Percentiles rank a stretch among this genome's conserved stretches.
phyloP scores from a whole-genome alignment of 2,113 vertebrate genomes.

The Ammodramus savannarum region DNA sequence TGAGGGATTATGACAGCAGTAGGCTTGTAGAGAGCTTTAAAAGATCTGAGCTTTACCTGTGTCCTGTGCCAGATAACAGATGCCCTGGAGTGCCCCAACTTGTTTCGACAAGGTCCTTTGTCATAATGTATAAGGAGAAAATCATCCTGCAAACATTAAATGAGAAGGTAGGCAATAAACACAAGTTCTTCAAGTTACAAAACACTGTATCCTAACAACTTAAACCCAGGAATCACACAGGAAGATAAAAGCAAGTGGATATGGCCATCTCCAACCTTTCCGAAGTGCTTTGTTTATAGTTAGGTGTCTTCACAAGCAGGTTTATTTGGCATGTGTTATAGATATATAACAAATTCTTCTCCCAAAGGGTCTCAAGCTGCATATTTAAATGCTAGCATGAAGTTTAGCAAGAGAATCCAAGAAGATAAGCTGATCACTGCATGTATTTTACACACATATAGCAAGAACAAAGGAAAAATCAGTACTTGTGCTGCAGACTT shows the following conservation, averaged over 20 bases:
- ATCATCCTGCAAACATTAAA: conserved; percentile 83
- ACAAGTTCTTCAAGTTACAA: not conserved
- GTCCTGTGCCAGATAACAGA: conserved; percentile 99
- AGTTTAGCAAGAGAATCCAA: not conserved
- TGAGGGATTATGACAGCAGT: not conserved
- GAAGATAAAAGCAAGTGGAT: not conserved
- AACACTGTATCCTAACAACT: not conserved
- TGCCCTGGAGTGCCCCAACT: conserved; percentile 95
- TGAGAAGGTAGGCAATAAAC: not conserved
- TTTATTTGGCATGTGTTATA: not conserved
- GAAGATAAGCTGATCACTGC: not conserved
- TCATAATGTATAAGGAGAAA: conserved; percentile 98
- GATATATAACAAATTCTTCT: not conserved
- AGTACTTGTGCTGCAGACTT: not conserved
- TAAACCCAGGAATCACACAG: not conserved
- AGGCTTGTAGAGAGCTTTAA: not conserved
- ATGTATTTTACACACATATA: not conserved
- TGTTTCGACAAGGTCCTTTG: conserved; percentile 98
- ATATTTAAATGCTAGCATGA: not conserved
- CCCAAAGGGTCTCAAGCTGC: not conserved
- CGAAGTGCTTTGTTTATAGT: not conserved
- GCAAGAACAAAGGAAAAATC: not conserved
- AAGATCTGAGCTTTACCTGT: conserved; percentile 77
- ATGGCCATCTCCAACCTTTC: not conserved
- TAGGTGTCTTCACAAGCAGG: not conserved